Conservation (phyloP, 2,888 invertebrate genomes). For the Gisinianus flammeolus region DNA sequence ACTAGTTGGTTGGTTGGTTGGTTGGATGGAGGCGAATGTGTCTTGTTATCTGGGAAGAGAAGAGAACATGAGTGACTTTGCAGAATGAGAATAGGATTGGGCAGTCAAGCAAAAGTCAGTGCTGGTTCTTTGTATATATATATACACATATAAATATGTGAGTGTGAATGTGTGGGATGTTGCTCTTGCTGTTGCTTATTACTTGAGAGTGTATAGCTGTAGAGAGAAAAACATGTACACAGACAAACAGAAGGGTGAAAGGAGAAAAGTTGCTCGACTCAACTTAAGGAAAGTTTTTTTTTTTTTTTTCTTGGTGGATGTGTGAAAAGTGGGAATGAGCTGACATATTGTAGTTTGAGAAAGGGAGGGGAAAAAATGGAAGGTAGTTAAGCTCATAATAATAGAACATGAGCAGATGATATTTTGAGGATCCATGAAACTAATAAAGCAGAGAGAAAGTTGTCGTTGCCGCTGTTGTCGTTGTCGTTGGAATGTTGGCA, state of each 20-base stretch:
- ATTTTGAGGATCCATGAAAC: constrained; percentile 21
- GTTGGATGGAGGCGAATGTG: not conserved
- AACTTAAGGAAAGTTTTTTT: not conserved
- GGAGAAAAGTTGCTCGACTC: constrained; percentile 4
- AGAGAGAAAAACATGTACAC: not conserved
- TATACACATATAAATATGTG: too few species aligned
- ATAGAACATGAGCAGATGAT: constrained; percentile 13
- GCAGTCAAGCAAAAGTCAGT: constrained; percentile 45
- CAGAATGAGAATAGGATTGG: constrained; percentile 45
- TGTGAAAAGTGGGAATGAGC: constrained; percentile 7
- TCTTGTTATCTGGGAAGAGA: constrained; percentile 4
- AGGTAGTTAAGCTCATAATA: constrained; percentile 30
- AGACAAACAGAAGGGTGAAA: not conserved
- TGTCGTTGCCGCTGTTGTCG: not conserved
- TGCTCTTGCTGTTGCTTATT: not conserved
- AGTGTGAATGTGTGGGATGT: constrained; percentile 1
- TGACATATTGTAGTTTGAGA: constrained; percentile 6
- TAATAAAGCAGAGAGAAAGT: constrained; percentile 22
- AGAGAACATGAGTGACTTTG: constrained; percentile 31
- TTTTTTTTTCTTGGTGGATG: not conserved
- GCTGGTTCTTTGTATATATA: too few species aligned
- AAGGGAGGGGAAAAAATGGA: not conserved
- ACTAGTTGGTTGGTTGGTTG: not conserved
- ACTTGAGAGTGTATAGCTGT: not conserved
- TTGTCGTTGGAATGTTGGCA: not conserved